These are phyloP conservation scores for Prinia subflava DNA, from an alignment of 2,113 vertebrate species.

Conservation along the genomic window DNA sequence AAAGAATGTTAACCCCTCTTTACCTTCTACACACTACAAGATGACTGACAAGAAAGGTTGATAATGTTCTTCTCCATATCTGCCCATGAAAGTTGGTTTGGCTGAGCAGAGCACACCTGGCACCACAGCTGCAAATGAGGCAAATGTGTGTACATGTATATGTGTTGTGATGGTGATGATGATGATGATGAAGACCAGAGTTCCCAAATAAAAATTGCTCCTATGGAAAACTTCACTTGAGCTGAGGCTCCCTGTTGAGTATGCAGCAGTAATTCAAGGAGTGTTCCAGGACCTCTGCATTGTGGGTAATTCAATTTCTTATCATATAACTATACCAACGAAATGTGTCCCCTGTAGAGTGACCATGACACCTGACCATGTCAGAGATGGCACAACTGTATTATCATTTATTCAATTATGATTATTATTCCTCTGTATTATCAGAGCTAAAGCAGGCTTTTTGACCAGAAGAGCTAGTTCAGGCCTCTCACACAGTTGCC, in stretches of 20 bases:
- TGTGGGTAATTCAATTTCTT: background rate
- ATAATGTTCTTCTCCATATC: background rate
- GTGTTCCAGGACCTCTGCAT: background rate
- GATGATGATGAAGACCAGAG: background rate
- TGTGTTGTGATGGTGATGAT: background rate
- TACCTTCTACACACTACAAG: background rate
- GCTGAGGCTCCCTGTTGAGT: background rate
- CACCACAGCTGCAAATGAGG: background rate
- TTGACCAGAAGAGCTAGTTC: background rate
- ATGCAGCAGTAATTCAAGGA: background rate
- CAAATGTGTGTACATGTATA: background rate
- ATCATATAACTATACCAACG: background rate
- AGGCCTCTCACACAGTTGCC: background rate
- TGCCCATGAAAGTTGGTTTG: background rate
- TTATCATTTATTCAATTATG: background rate
- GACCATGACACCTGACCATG: background rate
- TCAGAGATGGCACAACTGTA: rapidly evolving
- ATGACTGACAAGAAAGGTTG: background rate
- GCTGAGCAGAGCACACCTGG: background rate
- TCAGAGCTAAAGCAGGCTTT: background rate
- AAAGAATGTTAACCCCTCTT: background rate
- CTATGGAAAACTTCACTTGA: background rate
- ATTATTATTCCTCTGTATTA: background rate
- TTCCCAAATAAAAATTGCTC: background rate
- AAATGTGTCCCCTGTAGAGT: background rate